phyloP scores from a whole-genome alignment of 2,113 vertebrate species.

The Malurus elegans region DNA sequence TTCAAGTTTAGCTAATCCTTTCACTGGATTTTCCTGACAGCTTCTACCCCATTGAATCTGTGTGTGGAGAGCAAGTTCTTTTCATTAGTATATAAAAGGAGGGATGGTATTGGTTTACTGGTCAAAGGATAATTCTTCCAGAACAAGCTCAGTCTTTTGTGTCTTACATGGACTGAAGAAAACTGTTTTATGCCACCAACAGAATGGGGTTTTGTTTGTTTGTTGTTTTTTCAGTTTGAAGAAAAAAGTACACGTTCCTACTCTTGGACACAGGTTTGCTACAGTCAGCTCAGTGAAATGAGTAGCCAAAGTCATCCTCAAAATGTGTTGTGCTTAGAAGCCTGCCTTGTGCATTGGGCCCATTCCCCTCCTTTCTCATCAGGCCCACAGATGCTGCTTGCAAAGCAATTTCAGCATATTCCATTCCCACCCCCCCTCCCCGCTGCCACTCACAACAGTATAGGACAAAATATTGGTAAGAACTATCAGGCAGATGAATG shows the following conservation, averaged over 20 bases:
- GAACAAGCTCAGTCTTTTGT: conserved; percentile 38
- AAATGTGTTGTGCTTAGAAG: background rate
- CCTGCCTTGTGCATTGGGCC: background rate
- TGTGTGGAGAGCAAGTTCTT: conserved; percentile 27
- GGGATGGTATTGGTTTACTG: conserved; percentile 44
- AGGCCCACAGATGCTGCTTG: background rate
- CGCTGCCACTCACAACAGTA: background rate
- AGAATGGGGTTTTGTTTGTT: background rate
- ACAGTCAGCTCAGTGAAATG: background rate
- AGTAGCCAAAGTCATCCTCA: background rate
- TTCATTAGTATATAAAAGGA: conserved; percentile 57
- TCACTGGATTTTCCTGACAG: conserved; percentile 56
- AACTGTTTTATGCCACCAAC: background rate
- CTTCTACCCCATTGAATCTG: conserved; percentile 19
- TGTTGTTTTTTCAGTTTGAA: background rate
- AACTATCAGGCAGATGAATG: background rate
- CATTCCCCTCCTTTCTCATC: background rate
- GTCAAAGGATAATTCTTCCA: conserved; percentile 51
- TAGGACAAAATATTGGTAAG: background rate
- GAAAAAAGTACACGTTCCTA: background rate
- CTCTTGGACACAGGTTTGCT: background rate
- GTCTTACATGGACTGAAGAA: background rate
- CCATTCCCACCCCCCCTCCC: background rate
- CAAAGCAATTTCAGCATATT: background rate
- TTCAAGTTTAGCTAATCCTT: conserved; percentile 53